Base-by-base conservation (phyloP, 2,113 vertebrate genomes). In the Motacilla tschutschensis region DNA sequence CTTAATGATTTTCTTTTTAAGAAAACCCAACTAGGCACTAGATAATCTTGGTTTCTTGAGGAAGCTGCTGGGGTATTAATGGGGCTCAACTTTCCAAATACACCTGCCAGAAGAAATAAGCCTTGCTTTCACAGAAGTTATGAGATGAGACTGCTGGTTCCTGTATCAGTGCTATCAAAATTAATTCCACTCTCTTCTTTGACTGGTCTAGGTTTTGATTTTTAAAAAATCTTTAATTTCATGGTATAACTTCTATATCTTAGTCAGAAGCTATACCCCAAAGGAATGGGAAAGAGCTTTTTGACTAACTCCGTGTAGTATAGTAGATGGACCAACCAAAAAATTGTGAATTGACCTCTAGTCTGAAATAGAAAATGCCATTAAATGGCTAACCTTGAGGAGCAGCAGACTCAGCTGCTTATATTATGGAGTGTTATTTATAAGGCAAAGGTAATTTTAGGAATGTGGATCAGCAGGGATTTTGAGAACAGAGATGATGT, bases 291-390 rank as follows among this genome's bases (percentile, higher is more conserved):
- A 59, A 38, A 65, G 46, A 22, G 28, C 38, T 71, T 86, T 91
- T 78, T 87, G 29, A 40, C 74, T 50, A 40, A 50, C 5, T 6
- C 38, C 84, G 24, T 36, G 10, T 36, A 48, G 55, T 79, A 33
- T 2, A 44, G 67, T 67, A 55, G 38, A 85, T 72, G 50, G 38
- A 79, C 57, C 3, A 4, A 58, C 46, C 62, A 75, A 88, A 51
- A 78, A 89, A 91, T 75, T 46, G 73, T 85, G 62, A 59, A 53
- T 69, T 72, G 57, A 86, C 79, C 78, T 90, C 40, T 83, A 33
- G 38, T 57, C 70, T 91, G 65, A 92, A 90, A 87, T 17, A 74
- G 73, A 91, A 94, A 79, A 83, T 58, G 20, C 31, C 72, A 35
- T 94, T 90, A 70, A 63, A 43, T 79, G 66, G 14, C n/a, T 73